Conservation (phyloP, 2,113 vertebrate species). For the Leptodactylus fuscus region DNA sequence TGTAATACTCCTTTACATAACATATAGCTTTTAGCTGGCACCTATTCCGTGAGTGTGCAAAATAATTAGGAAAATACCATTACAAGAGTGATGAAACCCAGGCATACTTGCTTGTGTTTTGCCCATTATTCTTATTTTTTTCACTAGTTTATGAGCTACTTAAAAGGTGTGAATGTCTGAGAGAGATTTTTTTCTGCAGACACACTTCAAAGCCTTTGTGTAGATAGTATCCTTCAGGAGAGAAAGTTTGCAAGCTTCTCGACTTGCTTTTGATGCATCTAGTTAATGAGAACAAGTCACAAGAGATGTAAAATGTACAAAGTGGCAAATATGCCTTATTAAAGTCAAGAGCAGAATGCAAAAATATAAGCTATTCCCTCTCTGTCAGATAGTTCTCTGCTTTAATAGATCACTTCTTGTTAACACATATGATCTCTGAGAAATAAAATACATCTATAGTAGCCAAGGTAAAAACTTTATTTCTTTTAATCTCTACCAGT, state of each 20-base stretch:
- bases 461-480: neutral
- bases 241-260: conserved; percentile 34
- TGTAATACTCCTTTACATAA: no score
- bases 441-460: neutral
- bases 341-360: conserved; percentile 49
- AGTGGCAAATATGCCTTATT: conserved; percentile 55
- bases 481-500: neutral
- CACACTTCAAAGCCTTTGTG: conserved; percentile 46
- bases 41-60: no score
- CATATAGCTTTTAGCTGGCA: no score
- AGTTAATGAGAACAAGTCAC: conserved; percentile 58
- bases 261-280: conserved; percentile 55
- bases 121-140: neutral
- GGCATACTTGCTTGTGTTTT: neutral
- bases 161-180: conserved; percentile 29
- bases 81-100: no score
- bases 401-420: conserved; percentile 24
- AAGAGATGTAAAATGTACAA: conserved; percentile 55
- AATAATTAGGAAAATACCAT: no score
- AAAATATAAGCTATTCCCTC: conserved; percentile 46
- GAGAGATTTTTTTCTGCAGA: conserved; percentile 14
- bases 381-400: conserved; percentile 33
- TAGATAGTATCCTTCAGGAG: conserved; percentile 45
- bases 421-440: conserved; percentile 31
- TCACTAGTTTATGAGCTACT: conserved; percentile 18